Evolutionary conservation across 2,888 invertebrate genomes (phyloP).

Genomic region (Apeira syringaria): DNA sequence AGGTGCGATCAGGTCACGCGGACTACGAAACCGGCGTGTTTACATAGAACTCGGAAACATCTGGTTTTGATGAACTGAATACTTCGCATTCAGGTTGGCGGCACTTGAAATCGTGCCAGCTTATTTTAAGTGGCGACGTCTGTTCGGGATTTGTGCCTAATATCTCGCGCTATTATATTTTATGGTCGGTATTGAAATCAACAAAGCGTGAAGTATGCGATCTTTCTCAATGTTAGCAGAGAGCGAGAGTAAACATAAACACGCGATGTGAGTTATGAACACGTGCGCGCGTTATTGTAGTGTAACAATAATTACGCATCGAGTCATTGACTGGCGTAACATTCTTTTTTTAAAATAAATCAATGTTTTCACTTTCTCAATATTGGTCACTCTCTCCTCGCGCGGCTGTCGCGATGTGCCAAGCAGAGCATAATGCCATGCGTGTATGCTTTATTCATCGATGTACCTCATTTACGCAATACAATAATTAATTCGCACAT

Average conservation of each 20-base stretch:
- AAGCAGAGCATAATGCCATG: slow-evolving; percentile 41
- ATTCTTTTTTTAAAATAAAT: slow-evolving; percentile 26
- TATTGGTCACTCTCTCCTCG: slow-evolving; percentile 53
- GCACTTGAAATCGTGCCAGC: slow-evolving; percentile 80
- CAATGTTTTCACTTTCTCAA: slow-evolving; percentile 60
- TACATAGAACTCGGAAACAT: slow-evolving; percentile 71
- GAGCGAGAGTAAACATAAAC: slow-evolving; percentile 12
- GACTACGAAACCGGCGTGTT: slow-evolving; percentile 52
- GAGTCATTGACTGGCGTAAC: slow-evolving; percentile 8
- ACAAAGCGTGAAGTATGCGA: slow-evolving; percentile 34
- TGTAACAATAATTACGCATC: slow-evolving; percentile 2
- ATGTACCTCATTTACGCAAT: slow-evolving; percentile 33
- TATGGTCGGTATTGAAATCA: slow-evolving; percentile 56
- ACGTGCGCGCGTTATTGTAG: slow-evolving; percentile 6
- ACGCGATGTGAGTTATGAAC: slow-evolving; percentile 4
- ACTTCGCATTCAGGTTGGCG: slow-evolving; percentile 76
- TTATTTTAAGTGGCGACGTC: slow-evolving; percentile 80
- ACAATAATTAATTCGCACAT: slow-evolving; percentile 33
- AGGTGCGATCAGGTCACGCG: background rate
- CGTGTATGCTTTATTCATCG: slow-evolving; percentile 53
- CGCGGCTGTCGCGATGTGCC: slow-evolving; percentile 46
- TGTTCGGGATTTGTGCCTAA: slow-evolving; percentile 74
- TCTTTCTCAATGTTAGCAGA: slow-evolving; percentile 16
- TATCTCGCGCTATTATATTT: slow-evolving; percentile 58
- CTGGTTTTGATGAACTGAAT: slow-evolving; percentile 81